Percentiles rank a stretch among this genome's conserved stretches.
Evolutionary conservation across 1,140 invertebrate species (phyloP).

Genomic region (Cylas formicarius): DNA sequence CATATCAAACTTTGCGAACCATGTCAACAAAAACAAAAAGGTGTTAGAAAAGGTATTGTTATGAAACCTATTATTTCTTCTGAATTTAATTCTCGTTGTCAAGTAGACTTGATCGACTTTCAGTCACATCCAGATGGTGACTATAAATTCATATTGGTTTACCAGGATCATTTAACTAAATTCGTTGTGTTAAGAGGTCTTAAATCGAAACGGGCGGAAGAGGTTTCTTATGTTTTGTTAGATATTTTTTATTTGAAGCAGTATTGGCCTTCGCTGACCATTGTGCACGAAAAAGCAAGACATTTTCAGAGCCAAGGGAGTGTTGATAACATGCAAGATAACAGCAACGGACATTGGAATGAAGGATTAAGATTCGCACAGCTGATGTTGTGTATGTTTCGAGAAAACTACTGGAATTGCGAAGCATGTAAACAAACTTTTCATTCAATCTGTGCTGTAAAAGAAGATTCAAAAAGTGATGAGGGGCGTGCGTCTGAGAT

Average conservation of each 20-base stretch:
- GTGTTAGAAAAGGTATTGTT: slow-evolving; percentile 24
- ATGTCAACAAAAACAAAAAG: slow-evolving; percentile 22
- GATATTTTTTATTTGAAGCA: slow-evolving; percentile 35
- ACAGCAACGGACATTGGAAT: slow-evolving; percentile 33
- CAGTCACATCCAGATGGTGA: slow-evolving; percentile 42
- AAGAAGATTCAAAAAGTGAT: slow-evolving; percentile 33
- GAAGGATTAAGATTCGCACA: slow-evolving; percentile 34
- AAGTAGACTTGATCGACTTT: slow-evolving; percentile 46
- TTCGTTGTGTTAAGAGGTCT: slow-evolving; percentile 24
- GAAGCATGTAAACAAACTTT: too few species aligned
- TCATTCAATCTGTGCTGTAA: too few species aligned
- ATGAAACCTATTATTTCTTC: slow-evolving; percentile 26
- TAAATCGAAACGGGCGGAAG: slow-evolving; percentile 23
- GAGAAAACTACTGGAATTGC: too few species aligned
- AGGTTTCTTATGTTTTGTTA: slow-evolving; percentile 25
- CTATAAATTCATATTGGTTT: slow-evolving; percentile 44
- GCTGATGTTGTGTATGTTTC: too few species aligned
- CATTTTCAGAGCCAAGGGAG: slow-evolving; percentile 31
- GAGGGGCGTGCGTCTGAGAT: too few species aligned
- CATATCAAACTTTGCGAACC: slow-evolving; percentile 21
- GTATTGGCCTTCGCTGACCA: slow-evolving; percentile 41
- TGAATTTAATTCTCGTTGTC: slow-evolving; percentile 40
- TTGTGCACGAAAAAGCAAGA: slow-evolving; percentile 37
- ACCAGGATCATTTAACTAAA: slow-evolving; percentile 46
- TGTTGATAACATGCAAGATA: slow-evolving; percentile 36